A percentile compares a stretch with the other conserved stretches of the same genome.
phyloP scores from a whole-genome alignment of 2,888 invertebrate species.

The Busseola fusca region DNA sequence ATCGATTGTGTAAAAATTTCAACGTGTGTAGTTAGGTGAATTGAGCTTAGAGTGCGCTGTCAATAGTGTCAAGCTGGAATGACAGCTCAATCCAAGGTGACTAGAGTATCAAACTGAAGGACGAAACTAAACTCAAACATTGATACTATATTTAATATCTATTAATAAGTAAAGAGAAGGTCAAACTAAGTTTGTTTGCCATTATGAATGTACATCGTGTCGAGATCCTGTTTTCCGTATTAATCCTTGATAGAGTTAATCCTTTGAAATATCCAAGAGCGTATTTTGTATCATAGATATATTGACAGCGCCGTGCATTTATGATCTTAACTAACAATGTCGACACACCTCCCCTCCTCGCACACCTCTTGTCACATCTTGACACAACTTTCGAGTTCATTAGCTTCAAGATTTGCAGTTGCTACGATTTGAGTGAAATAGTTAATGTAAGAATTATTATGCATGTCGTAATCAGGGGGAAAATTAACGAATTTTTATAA shows the following conservation, averaged over 20 bases:
- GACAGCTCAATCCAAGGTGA: too few species aligned
- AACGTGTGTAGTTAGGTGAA: too few species aligned
- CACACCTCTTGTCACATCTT: background rate
- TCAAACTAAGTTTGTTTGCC: constrained; percentile 5
- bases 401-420: background rate
- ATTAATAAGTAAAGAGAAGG: background rate
- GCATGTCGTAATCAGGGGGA: too few species aligned
- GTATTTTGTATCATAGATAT: background rate
- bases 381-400: background rate
- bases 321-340: background rate
- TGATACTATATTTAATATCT: background rate
- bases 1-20: too few species aligned
- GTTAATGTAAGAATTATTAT: too few species aligned
- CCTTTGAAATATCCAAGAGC: constrained; percentile 13
- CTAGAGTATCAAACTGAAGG: too few species aligned
- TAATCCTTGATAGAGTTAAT: constrained; percentile 9
- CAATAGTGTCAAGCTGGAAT: too few species aligned
- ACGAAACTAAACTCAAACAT: too few species aligned
- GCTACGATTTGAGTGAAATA: too few species aligned
- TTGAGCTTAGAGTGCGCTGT: too few species aligned
- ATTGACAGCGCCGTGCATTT: background rate
- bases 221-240: constrained; percentile 11
- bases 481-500: too few species aligned
- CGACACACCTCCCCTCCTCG: too few species aligned
- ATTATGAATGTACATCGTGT: background rate